phyloP scores from a whole-genome alignment of 2,888 invertebrate genomes.

The Brachypalpus laphriformis region DNA sequence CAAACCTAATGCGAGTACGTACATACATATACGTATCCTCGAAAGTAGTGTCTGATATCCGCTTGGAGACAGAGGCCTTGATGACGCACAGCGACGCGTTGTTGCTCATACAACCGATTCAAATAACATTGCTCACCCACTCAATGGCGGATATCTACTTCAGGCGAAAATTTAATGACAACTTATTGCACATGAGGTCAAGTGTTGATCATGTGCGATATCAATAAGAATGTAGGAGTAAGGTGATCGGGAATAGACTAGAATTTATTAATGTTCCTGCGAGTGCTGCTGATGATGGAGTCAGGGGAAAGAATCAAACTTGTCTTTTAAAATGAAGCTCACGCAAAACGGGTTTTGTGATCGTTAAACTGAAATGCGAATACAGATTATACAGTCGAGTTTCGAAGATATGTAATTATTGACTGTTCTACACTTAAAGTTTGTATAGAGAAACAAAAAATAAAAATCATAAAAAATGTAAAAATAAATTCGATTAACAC shows the following conservation, averaged over 20 bases:
- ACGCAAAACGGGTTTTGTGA: slow-evolving; percentile 18
- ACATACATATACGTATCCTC: slow-evolving; percentile 39
- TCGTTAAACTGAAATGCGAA: neutral
- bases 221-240: slow-evolving; percentile 30
- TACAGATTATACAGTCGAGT: slow-evolving; percentile 14
- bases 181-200: slow-evolving; percentile 51
- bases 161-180: slow-evolving; percentile 42
- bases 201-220: slow-evolving; percentile 35
- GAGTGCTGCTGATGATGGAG: neutral
- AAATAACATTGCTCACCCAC: slow-evolving; percentile 34
- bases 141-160: slow-evolving; percentile 34
- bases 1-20: slow-evolving; percentile 30
- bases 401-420: neutral
- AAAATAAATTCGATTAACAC: slow-evolving; percentile 1
- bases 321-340: neutral
- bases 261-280: slow-evolving; percentile 19
- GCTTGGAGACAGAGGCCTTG: slow-evolving; percentile 49
- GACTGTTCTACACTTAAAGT: neutral
- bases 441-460: neutral
- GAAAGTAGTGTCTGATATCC: slow-evolving; percentile 45
- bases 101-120: slow-evolving; percentile 1
- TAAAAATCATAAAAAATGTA: neutral
- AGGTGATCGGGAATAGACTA: slow-evolving; percentile 14
- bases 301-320: neutral
- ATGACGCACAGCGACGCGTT: slow-evolving; percentile 39